Percentiles rank a stretch among this genome's conserved stretches.
Conservation (phyloP, 1,140 invertebrate genomes). For the Temnothorax nylanderi region DNA sequence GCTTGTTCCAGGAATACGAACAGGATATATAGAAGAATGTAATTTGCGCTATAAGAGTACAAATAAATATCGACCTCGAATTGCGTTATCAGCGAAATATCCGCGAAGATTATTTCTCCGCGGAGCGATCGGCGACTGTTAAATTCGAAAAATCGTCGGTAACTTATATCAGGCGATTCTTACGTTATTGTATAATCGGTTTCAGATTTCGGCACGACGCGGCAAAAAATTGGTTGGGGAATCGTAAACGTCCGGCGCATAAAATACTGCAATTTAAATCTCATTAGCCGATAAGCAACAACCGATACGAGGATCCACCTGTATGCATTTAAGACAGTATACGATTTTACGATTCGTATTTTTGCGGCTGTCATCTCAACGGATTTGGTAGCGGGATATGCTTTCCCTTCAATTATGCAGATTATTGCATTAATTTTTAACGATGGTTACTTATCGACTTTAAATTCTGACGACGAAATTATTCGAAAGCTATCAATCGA, state of each 20-base stretch:
- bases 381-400: neutral
- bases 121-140: neutral
- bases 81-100: constrained; percentile 11
- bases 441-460: no score
- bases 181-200: constrained; percentile 35
- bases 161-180: constrained; percentile 21
- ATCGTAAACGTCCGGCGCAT: constrained; percentile 26
- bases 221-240: constrained; percentile 17
- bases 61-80: constrained; percentile 24
- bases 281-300: constrained; percentile 23
- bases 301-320: neutral
- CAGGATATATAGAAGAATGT: neutral
- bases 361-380: neutral
- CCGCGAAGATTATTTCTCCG: neutral
- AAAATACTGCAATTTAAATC: constrained; percentile 41
- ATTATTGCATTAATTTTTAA: neutral
- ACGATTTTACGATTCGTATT: neutral
- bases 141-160: constrained; percentile 30
- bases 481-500: neutral
- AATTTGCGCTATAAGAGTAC: neutral
- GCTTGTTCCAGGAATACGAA: neutral
- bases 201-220: constrained; percentile 28
- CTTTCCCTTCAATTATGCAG: neutral
- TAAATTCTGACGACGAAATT: neutral
- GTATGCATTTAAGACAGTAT: neutral